phyloP scores from a whole-genome alignment of 2,797 vertebrate genomes.

The Iguana delicatissima region DNA sequence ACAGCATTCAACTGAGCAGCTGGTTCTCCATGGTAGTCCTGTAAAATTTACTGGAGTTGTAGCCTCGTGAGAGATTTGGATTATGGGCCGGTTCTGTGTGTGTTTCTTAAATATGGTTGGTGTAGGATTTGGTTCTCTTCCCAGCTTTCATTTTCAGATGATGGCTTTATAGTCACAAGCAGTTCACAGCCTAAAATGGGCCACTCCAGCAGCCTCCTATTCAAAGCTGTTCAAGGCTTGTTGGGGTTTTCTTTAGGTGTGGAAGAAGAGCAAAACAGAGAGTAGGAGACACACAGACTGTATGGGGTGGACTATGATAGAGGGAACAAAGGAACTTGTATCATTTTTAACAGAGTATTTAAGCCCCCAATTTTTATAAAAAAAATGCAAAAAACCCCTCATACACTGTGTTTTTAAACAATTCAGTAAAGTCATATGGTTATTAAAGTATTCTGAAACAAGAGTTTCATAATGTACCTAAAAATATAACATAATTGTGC shows the following conservation, averaged over 20 bases:
- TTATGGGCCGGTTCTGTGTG: neutral
- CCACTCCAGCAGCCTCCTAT: neutral
- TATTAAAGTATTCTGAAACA: slow-evolving; percentile 1
- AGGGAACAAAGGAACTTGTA: neutral
- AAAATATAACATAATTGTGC: neutral
- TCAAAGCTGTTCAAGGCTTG: neutral
- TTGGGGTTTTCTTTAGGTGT: neutral
- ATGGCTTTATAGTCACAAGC: neutral
- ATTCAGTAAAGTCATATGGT: neutral
- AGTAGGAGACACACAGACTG: neutral
- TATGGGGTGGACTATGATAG: neutral
- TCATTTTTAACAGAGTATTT: neutral
- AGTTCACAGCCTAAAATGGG: neutral
- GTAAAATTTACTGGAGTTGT: neutral
- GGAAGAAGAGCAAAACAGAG: neutral
- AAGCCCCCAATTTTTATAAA: neutral
- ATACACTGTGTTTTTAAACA: no score
- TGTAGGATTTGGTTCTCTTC: neutral
- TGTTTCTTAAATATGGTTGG: neutral
- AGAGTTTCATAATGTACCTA: neutral
- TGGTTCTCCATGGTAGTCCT: no score
- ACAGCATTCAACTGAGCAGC: no score
- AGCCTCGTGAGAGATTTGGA: neutral
- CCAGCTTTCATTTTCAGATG: no score
- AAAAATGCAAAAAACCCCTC: neutral